Conservation (phyloP, 2,888 invertebrate species). For the Ornithoptera alexandrae region DNA sequence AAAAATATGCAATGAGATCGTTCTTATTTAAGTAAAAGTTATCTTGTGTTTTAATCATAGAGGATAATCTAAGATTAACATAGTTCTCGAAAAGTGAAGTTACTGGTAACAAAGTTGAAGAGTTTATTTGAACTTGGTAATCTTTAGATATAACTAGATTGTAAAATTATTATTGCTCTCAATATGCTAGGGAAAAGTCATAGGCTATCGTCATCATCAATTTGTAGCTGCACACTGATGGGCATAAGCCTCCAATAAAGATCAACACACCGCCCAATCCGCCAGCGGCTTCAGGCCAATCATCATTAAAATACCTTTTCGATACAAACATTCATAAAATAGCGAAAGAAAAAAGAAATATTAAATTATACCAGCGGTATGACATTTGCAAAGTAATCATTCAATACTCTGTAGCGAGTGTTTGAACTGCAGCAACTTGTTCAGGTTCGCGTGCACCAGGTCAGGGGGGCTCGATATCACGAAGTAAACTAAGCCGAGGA, state of each 20-base stretch:
- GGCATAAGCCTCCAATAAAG: too few relatives aligned
- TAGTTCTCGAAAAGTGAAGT: background rate
- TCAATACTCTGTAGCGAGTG: constrained; percentile 73
- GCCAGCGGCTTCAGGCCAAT: background rate
- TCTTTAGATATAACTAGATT: too few relatives aligned
- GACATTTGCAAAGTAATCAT: constrained; percentile 46
- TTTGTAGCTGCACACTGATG: too few relatives aligned
- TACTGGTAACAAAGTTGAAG: background rate
- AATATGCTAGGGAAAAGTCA: too few relatives aligned
- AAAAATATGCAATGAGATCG: constrained; percentile 4
- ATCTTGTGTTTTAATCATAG: background rate
- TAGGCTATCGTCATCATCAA: too few relatives aligned
- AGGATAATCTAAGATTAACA: background rate
- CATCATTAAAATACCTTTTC: background rate
- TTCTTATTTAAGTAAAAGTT: background rate
- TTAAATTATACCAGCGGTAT: background rate
- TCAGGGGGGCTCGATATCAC: constrained; percentile 78
- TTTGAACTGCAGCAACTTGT: constrained; percentile 68
- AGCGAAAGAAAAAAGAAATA: background rate
- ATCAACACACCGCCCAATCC: too few relatives aligned
- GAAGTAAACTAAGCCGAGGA: constrained; percentile 79
- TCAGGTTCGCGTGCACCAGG: constrained; percentile 73
- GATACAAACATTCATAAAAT: background rate
- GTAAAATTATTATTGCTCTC: too few relatives aligned
- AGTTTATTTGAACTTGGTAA: too few relatives aligned